Evolutionary conservation across 2,113 vertebrate genomes (phyloP), one percentile per base, ranked within the genome.

Genomic region (Pseudonaja textilis): DNA sequence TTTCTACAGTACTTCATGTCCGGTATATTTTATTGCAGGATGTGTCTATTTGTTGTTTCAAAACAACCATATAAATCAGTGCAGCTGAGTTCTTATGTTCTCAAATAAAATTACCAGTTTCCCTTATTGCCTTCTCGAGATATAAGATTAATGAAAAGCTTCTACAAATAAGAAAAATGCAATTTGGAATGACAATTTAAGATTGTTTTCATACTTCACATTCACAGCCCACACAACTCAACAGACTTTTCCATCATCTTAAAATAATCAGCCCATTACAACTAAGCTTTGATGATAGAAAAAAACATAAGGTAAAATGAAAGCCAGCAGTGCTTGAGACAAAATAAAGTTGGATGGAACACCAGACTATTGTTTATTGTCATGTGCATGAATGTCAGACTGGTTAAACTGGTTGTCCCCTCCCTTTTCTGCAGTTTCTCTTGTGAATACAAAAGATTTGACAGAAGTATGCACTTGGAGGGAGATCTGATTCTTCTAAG

Each of bases 251-350:
- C 88, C 89, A 57, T 90, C 64, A 14, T 12, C 56, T 34, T 91
- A 20, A 47, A 26, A 61, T 23, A n/a, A 39, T 20, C 45, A 69
- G 94, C 94, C 94, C 93, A 94, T 95, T 96, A n/a, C 91, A 95
- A 94, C 88, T 94, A 34, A 74, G 89, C 95, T 69, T 61, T 90
- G 5, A 95, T 95, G 20, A 52, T n/a, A 59, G 39, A 89, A 2
- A 61, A 61, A 59, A 45, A 26, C 26, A 45, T 61, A 34, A 69
- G 57, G 89, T 55, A n/a, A 0, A 34, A 89, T 81, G 34, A 22
- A 39, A 81, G 34, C 74, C 74, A 81, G 34, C 7, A 42, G 18
- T 42, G 34, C 18, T 81, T 81, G 18, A 81, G 34, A 81, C 20
- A 81, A 81, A 81, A 42, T 39, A 42, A 81, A 45, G 55, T 45